Base-by-base conservation (phyloP, 2,888 invertebrate genomes). In the Drosophila vallismaia region DNA sequence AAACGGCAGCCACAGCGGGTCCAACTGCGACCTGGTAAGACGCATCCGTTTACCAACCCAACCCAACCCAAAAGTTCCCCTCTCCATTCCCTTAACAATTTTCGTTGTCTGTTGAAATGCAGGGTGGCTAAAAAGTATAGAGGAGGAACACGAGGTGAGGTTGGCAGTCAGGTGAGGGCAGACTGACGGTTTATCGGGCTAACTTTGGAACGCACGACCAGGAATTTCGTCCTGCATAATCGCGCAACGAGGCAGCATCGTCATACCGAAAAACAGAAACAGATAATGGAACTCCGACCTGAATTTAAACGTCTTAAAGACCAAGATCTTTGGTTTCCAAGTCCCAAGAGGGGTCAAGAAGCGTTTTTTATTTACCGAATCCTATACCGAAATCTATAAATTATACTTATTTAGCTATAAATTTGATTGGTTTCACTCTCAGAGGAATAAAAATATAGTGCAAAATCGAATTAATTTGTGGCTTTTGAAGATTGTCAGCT, bases 51-150 rank as follows among this genome's bases (percentile, higher is more conserved):
- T 53, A 54, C 44, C 66, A 66, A 29, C 14, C 66, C 44, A 66
- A 29, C 14, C 66, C 44, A 24, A n/a, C 24, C 9, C 19, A 19
- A 19, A 19, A 19, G 9, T 45, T 28, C 28, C 46, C 38, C 36
- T 45, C 38, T 45, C 24, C 38, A 31, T 28, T 19, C 19, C 55
- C 31, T 12, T 66, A 75, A 59, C 69, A 79, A 77, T 75, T 76
- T 83, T 77, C 84, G 76, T 84, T 77, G 70, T 71, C 84, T 86
- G 83, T 77, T 88, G 86, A 86, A 80, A 84, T 86, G 86, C 84
- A 77, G 62, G 45, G 24, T n/a, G 52, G 12, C n/a, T 36, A n/a
- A 36, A 36, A 36, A n/a, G 36, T 12, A 52, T 44, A 29, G 5
- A n/a, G 7, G 46, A n/a, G 38, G 14, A 19, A 19, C 1, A 19